Percentiles rank a stretch among this genome's conserved stretches.
phyloP scores from a whole-genome alignment of 2,113 vertebrate genomes.

The Passer domesticus region DNA sequence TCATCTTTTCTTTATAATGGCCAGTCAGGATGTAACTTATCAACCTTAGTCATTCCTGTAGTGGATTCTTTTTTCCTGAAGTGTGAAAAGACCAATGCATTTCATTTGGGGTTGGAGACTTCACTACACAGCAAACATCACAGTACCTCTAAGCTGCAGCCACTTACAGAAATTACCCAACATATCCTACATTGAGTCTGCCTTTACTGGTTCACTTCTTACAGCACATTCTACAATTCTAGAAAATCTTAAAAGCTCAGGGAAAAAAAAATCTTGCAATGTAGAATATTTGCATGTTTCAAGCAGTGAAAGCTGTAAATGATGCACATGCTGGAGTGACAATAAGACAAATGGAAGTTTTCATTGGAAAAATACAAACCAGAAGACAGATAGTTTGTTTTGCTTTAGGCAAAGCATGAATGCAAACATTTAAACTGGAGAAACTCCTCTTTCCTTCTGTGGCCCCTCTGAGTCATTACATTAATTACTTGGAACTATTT shows the following conservation, averaged over 20 bases:
- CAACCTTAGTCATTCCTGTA: not conserved
- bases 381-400: constrained; percentile 64
- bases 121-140: not conserved
- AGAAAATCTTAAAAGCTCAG: not conserved
- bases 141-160: not conserved
- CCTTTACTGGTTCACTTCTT: not conserved
- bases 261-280: not conserved
- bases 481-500: constrained; percentile 64
- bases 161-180: not conserved
- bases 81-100: not conserved
- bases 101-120: not conserved
- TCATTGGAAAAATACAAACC: constrained; percentile 44
- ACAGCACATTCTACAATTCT: not conserved
- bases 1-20: not conserved
- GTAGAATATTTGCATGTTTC: not conserved
- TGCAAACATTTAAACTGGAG: constrained; percentile 58
- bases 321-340: constrained; percentile 41
- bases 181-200: not conserved
- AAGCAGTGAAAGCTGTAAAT: constrained; percentile 15
- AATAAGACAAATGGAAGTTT: constrained; percentile 59
- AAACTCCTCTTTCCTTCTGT: constrained; percentile 55
- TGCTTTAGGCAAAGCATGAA: constrained; percentile 59
- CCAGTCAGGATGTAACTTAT: not conserved
- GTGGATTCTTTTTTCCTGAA: not conserved
- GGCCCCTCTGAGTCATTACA: constrained; percentile 50